Percentiles rank a stretch among this genome's conserved stretches.
These are phyloP conservation scores for Eurystomus gularis DNA, from an alignment of 2,113 vertebrate species.

Conservation along the genomic window DNA sequence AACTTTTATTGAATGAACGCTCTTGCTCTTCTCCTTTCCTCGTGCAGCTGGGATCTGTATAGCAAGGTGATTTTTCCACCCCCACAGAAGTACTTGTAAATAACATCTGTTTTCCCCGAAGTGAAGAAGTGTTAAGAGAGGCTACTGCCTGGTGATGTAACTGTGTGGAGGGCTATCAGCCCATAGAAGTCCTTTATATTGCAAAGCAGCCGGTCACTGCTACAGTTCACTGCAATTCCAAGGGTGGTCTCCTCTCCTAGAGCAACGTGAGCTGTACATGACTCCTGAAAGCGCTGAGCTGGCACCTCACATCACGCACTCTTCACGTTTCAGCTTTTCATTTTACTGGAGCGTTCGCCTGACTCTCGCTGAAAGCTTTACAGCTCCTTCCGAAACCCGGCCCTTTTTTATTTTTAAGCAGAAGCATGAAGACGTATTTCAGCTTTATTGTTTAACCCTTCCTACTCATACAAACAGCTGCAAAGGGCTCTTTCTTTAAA, in stretches of 20 bases:
- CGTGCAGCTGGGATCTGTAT: not conserved
- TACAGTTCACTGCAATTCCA: not conserved
- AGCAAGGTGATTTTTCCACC: not conserved
- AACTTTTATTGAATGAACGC: not conserved
- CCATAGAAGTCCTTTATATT: not conserved
- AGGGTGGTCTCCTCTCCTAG: not conserved
- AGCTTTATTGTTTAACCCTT: conserved; percentile 14
- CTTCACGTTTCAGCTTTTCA: conserved; percentile 34
- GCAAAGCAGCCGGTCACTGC: not conserved
- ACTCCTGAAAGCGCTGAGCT: conserved; percentile 1
- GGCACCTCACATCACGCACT: not conserved
- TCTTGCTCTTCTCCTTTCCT: not conserved
- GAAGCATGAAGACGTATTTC: not conserved
- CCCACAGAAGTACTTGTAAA: not conserved
- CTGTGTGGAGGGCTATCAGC: not conserved
- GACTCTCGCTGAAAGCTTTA: conserved; percentile 24
- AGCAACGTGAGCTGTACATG: not conserved
- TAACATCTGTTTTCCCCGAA: not conserved
- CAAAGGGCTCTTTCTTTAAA: not conserved
- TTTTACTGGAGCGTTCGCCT: not conserved
- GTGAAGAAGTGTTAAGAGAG: not conserved
- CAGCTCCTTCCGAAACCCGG: not conserved
- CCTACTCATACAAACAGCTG: not conserved
- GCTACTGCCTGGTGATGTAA: not conserved
- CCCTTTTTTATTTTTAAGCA: not conserved